These are phyloP conservation scores for Anhinga anhinga DNA, from an alignment of 2,113 vertebrate species.

Conservation along the genomic window DNA sequence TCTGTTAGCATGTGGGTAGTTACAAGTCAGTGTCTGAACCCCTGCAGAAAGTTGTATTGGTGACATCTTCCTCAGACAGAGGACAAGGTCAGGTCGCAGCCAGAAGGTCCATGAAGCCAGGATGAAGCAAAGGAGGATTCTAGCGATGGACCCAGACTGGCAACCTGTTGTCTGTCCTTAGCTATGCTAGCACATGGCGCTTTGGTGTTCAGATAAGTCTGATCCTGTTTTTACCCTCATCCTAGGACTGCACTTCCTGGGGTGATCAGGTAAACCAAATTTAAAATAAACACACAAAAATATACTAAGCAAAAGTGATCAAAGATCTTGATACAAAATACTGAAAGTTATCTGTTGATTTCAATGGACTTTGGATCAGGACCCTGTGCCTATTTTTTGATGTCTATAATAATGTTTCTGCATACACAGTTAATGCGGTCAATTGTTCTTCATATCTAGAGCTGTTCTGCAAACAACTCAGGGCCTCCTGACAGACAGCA, in stretches of 20 bases:
- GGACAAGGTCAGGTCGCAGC: neutral
- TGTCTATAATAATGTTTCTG: neutral
- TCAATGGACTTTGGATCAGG: neutral
- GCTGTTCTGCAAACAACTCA: conserved; percentile 14
- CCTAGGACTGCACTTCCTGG: neutral
- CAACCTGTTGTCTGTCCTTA: neutral
- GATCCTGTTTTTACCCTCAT: neutral
- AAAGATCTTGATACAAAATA: neutral
- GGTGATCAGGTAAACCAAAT: neutral
- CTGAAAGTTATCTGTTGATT: neutral
- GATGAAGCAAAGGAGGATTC: neutral
- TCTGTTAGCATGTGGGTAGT: neutral
- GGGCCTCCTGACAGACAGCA: conserved; percentile 62
- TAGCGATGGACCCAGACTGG: neutral
- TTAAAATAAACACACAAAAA: neutral
- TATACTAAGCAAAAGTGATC: neutral
- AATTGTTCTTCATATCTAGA: neutral
- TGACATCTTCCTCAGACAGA: neutral
- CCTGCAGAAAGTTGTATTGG: neutral
- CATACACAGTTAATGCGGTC: neutral
- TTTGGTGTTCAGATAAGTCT: neutral
- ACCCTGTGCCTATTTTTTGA: neutral
- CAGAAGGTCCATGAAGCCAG: neutral
- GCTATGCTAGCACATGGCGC: rapidly evolving
- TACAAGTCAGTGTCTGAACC: neutral